A percentile compares a stretch with the other conserved stretches of the same genome.
phyloP scores from a whole-genome alignment of 2,888 invertebrate genomes.

The Geotrupes spiniger region DNA sequence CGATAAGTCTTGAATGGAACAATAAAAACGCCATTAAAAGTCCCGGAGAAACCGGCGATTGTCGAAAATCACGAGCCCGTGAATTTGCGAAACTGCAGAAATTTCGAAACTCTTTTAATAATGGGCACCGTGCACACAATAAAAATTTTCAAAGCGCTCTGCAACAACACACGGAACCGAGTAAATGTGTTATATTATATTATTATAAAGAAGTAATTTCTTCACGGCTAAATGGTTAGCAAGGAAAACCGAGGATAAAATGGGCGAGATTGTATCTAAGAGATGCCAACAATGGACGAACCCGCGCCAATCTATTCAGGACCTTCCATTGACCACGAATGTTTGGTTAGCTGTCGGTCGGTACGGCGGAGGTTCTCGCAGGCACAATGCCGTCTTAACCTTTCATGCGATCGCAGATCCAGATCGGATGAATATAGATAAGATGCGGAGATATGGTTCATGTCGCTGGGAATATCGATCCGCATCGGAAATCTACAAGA shows the following conservation, averaged over 20 bases:
- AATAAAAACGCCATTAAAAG: too few relatives aligned
- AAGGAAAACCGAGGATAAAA: slow-evolving; percentile 43
- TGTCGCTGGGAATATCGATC: neutral
- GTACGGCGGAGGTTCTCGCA: slow-evolving; percentile 32
- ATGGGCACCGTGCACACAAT: neutral
- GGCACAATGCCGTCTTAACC: slow-evolving; percentile 40
- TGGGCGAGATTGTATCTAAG: slow-evolving; percentile 46
- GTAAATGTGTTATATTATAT: slow-evolving; percentile 50
- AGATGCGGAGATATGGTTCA: slow-evolving; percentile 28
- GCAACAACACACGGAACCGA: slow-evolving; percentile 7
- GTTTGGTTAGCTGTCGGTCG: slow-evolving; percentile 65
- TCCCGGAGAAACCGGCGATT: too few relatives aligned
- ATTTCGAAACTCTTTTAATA: slow-evolving; percentile 1
- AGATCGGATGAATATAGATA: slow-evolving; percentile 46
- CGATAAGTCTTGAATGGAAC: too few relatives aligned
- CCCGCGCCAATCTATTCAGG: slow-evolving; percentile 48
- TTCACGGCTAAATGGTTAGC: slow-evolving; percentile 50
- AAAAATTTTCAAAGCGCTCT: neutral
- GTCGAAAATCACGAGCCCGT: too few relatives aligned
- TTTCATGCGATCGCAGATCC: slow-evolving; percentile 33
- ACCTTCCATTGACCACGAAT: slow-evolving; percentile 60
- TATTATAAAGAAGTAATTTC: slow-evolving; percentile 53
- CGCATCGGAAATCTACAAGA: slow-evolving; percentile 8
- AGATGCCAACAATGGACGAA: slow-evolving; percentile 38
- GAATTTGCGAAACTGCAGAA: neutral